These are phyloP conservation scores for Saguinus imperator DNA, from an alignment of 2,113 vertebrate species.

Conservation along the genomic window DNA sequence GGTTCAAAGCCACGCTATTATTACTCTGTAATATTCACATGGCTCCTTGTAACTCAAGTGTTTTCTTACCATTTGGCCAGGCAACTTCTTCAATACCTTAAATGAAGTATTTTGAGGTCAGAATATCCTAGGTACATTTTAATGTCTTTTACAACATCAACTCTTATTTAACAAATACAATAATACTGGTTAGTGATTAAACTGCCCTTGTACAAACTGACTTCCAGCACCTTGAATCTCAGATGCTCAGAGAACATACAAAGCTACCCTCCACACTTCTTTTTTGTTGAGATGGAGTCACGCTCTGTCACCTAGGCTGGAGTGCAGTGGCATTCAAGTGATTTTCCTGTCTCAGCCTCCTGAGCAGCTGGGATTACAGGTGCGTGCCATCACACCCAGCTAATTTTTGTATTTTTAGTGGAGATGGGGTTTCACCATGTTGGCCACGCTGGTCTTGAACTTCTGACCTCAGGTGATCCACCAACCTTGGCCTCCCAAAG, in stretches of 20 bases:
- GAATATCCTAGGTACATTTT: neutral
- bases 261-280: neutral
- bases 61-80: neutral
- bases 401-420: too few relatives aligned
- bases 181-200: neutral
- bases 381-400: fast-evolving
- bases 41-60: neutral
- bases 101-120: neutral
- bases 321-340: too few relatives aligned
- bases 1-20: neutral
- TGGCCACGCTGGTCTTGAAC: too few relatives aligned
- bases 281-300: too few relatives aligned
- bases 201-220: neutral
- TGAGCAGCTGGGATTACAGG: too few relatives aligned
- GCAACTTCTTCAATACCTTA: neutral
- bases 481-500: too few relatives aligned
- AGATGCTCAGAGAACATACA: neutral
- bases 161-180: neutral
- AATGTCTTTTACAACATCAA: neutral
- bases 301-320: too few relatives aligned
- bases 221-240: neutral
- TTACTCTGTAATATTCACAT: neutral
- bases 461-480: too few relatives aligned
- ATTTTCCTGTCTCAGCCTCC: too few relatives aligned
- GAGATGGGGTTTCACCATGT: too few relatives aligned